Conservation (phyloP, 2,113 vertebrate genomes). For the Heterotis niloticus region DNA sequence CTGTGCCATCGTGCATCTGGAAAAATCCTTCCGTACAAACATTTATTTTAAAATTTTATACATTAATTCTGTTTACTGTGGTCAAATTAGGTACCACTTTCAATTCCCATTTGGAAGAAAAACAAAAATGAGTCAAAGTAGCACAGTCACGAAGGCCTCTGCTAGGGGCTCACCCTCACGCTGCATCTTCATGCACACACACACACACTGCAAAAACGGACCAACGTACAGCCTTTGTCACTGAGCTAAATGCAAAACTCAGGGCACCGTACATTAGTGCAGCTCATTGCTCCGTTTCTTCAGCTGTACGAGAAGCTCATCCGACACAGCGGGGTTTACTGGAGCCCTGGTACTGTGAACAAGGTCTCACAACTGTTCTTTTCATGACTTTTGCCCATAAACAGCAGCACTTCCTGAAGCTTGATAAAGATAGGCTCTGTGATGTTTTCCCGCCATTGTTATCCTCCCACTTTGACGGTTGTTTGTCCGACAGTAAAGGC, state of each 20-base stretch:
- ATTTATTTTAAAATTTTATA: no score
- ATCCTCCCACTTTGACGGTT: slow-evolving; percentile 24
- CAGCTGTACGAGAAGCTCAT: background rate
- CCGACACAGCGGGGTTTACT: background rate
- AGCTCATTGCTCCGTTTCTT: background rate
- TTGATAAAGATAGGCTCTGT: slow-evolving; percentile 16
- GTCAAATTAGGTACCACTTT: no score
- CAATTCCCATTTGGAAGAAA: no score
- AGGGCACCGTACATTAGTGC: background rate
- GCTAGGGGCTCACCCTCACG: no score
- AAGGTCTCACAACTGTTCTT: background rate
- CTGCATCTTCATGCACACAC: background rate
- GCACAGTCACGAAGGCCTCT: no score
- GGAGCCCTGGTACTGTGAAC: background rate
- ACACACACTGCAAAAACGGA: no score
- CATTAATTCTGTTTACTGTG: no score
- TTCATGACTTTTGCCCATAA: slow-evolving; percentile 1
- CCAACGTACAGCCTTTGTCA: background rate
- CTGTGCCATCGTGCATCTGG: no score
- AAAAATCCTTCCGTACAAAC: no score
- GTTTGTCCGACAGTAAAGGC: background rate
- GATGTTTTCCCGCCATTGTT: slow-evolving; percentile 35
- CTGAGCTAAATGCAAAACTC: background rate
- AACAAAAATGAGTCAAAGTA: no score
- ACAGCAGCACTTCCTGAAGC: slow-evolving; percentile 46